Percentiles rank a stretch among this genome's conserved stretches.
Conservation (phyloP, 2,797 vertebrate species). For the Loriculus beryllinus region DNA sequence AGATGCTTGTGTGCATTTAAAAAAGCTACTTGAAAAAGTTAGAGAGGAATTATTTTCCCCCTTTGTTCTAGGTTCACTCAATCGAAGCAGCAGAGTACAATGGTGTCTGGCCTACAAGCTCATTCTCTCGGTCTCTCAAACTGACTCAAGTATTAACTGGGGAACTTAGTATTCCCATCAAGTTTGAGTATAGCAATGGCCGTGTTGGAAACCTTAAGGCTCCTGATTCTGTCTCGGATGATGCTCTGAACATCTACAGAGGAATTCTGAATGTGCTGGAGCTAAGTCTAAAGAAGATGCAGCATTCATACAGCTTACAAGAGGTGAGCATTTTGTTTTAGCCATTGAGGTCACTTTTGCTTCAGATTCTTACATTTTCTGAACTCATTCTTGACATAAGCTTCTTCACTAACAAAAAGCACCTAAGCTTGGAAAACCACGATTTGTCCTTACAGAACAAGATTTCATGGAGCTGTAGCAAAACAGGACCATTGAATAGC, state of each 20-base stretch:
- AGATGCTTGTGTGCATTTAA: neutral
- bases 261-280: slow-evolving; percentile 79
- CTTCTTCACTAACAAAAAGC: neutral
- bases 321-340: slow-evolving; percentile 73
- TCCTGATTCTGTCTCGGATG: slow-evolving; percentile 64
- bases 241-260: slow-evolving; percentile 77
- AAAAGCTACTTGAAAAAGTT: neutral
- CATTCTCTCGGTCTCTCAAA: slow-evolving; percentile 72
- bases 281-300: slow-evolving; percentile 78
- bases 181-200: slow-evolving; percentile 81
- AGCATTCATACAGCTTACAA: slow-evolving; percentile 79
- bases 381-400: neutral
- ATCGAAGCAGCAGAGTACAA: slow-evolving; percentile 79
- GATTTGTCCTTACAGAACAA: neutral
- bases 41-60: neutral
- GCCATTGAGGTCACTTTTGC: neutral
- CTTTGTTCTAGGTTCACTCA: slow-evolving; percentile 68
- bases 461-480: neutral
- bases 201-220: slow-evolving; percentile 75
- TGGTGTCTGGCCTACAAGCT: slow-evolving; percentile 76
- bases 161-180: slow-evolving; percentile 75
- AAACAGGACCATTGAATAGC: neutral
- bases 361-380: neutral
- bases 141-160: slow-evolving; percentile 72
- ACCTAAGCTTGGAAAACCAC: neutral